These are phyloP conservation scores for Ophion obscuratus DNA, from an alignment of 2,888 invertebrate genomes.

Conservation along the genomic window DNA sequence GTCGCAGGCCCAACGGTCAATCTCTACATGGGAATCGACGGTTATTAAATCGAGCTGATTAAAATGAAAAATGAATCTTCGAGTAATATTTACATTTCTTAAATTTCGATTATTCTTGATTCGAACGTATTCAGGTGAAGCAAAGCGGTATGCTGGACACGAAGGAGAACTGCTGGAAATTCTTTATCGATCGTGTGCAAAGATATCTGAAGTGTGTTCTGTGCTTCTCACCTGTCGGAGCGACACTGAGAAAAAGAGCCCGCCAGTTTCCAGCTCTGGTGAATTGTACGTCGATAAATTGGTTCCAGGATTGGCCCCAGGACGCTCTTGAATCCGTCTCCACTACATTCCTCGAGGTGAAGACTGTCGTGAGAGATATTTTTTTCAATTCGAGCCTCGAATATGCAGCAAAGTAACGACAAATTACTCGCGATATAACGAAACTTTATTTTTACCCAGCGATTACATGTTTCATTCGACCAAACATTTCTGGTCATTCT, in stretches of 20 bases:
- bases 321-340: constrained; percentile 96
- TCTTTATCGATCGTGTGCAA: constrained; percentile 95
- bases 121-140: constrained; percentile 86
- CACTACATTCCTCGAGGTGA: constrained; percentile 91
- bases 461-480: no score
- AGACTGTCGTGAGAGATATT: constrained; percentile 17
- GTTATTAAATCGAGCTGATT: no score
- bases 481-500: no score
- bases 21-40: no score
- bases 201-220: constrained; percentile 91
- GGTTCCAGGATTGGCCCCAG: constrained; percentile 99
- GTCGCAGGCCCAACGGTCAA: no score
- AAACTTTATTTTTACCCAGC: no score
- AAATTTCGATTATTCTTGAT: neutral
- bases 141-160: constrained; percentile 93
- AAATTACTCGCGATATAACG: constrained; percentile 1
- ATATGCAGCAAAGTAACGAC: neutral
- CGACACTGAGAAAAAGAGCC: constrained; percentile 93
- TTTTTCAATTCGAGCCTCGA: neutral
- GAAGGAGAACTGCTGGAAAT: constrained; percentile 97
- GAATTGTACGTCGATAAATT: constrained; percentile 96
- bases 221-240: constrained; percentile 98
- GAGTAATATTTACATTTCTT: neutral
- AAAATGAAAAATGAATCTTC: neutral
- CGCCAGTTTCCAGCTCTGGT: constrained; percentile 97